phyloP scores from a whole-genome alignment of 2,888 invertebrate species.

The Temnothorax ravouxi region DNA sequence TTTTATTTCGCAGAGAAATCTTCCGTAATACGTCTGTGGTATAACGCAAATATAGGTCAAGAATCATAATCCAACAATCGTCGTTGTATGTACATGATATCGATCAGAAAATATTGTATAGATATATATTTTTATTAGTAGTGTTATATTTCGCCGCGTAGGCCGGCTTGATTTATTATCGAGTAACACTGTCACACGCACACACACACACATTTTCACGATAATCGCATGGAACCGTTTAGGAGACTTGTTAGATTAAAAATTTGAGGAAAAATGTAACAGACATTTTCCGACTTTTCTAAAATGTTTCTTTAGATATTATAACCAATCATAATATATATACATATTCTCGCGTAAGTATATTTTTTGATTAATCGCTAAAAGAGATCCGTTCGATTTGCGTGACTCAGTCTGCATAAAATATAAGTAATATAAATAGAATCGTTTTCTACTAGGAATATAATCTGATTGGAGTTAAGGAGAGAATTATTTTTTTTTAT shows the following conservation, averaged over 20 bases:
- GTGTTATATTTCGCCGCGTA: background rate
- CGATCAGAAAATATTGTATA: background rate
- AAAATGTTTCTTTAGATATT: background rate
- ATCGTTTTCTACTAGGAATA: constrained; percentile 4
- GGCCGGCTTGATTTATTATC: background rate
- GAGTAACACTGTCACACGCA: background rate
- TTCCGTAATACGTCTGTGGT: background rate
- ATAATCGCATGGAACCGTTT: background rate
- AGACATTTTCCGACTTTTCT: background rate
- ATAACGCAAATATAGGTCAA: background rate
- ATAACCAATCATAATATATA: background rate
- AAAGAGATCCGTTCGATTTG: background rate
- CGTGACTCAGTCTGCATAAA: background rate
- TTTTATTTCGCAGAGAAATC: background rate
- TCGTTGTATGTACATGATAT: background rate
- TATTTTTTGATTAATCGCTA: background rate
- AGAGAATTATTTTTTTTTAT: constrained; percentile 11
- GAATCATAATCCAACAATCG: background rate
- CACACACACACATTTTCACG: background rate
- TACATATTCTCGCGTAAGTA: constrained; percentile 20
- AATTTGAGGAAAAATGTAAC: background rate
- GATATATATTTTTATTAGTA: background rate
- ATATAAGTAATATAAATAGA: background rate
- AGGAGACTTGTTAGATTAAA: background rate
- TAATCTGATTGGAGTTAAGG: constrained; percentile 23